phyloP scores from a whole-genome alignment of 2,797 vertebrate species.

The Synanceia verrucosa region DNA sequence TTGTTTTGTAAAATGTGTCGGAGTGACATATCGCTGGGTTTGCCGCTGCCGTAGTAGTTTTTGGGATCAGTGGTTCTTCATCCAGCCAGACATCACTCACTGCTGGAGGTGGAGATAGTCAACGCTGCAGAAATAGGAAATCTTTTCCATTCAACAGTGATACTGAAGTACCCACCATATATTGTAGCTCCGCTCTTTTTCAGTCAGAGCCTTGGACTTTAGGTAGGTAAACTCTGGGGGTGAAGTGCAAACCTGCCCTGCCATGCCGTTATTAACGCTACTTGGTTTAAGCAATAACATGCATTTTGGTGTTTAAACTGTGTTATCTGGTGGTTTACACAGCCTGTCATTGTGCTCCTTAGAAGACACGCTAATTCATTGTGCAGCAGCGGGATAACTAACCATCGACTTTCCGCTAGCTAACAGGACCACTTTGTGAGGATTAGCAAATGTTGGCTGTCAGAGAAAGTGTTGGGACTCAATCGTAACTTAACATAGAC shows the following conservation, averaged over 20 bases:
- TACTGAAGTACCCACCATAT: slow-evolving; percentile 49
- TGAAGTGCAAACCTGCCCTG: slow-evolving; percentile 62
- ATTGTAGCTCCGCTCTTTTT: slow-evolving; percentile 73
- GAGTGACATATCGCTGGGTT: slow-evolving; percentile 70
- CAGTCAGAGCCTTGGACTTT: slow-evolving; percentile 84
- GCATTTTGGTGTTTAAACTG: slow-evolving; percentile 38
- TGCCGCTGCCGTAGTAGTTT: slow-evolving; percentile 78
- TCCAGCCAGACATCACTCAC: slow-evolving; percentile 69
- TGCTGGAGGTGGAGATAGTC: slow-evolving; percentile 73
- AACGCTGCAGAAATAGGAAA: slow-evolving; percentile 72
- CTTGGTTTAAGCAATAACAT: slow-evolving; percentile 34
- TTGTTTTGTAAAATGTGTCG: slow-evolving; percentile 82
- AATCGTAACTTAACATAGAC: neutral
- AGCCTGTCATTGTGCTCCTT: slow-evolving; percentile 8
- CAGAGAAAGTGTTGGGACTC: slow-evolving; percentile 46
- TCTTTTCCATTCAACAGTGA: slow-evolving; percentile 56
- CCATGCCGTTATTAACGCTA: slow-evolving; percentile 56
- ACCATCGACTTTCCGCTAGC: slow-evolving; percentile 57
- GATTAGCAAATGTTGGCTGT: slow-evolving; percentile 57
- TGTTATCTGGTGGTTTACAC: neutral
- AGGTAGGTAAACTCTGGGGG: slow-evolving; percentile 84
- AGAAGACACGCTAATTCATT: slow-evolving; percentile 38
- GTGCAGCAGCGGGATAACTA: slow-evolving; percentile 38
- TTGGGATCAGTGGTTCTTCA: slow-evolving; percentile 73
- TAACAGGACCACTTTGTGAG: slow-evolving; percentile 37